phyloP scores from a whole-genome alignment of 2,888 invertebrate genomes.

The Brachylomia viminalis region DNA sequence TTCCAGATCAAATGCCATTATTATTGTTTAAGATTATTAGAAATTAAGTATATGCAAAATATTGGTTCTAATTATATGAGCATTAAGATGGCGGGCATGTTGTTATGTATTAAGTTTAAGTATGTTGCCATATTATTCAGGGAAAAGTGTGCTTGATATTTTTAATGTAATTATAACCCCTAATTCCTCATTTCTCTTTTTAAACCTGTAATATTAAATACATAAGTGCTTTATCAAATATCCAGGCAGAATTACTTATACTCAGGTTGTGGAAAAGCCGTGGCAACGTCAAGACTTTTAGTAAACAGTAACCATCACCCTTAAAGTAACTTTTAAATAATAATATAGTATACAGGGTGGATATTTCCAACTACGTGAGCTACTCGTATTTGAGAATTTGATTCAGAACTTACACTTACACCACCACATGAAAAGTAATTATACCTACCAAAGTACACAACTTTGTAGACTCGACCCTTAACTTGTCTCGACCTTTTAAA shows the following conservation, averaged over 20 bases:
- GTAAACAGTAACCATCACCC: constrained; percentile 48
- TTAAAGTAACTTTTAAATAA: constrained; percentile 20
- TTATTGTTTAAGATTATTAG: constrained; percentile 61
- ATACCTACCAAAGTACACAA: constrained; percentile 5
- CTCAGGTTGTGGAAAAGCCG: constrained; percentile 56
- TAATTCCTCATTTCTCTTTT: constrained; percentile 29
- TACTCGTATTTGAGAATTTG: constrained; percentile 35
- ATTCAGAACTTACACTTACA: constrained; percentile 16
- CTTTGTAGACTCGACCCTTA: constrained; percentile 5
- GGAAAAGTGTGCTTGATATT: constrained; percentile 50
- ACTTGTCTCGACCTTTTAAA: not conserved
- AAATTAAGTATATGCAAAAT: constrained; percentile 54
- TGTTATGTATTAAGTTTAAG: constrained; percentile 43
- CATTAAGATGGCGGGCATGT: constrained; percentile 42
- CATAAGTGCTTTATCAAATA: constrained; percentile 21
- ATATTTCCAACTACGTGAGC: constrained; percentile 19
- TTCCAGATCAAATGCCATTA: constrained; percentile 40
- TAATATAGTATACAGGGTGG: constrained; percentile 38
- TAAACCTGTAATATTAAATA: constrained; percentile 23
- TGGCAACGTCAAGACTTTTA: constrained; percentile 48
- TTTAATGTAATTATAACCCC: constrained; percentile 22
- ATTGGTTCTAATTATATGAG: constrained; percentile 44
- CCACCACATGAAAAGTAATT: constrained; percentile 2
- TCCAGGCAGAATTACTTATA: constrained; percentile 33
- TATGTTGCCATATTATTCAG: constrained; percentile 60